Evolutionary conservation across 2,888 invertebrate species (phyloP).

Genomic region (Tipula unca): DNA sequence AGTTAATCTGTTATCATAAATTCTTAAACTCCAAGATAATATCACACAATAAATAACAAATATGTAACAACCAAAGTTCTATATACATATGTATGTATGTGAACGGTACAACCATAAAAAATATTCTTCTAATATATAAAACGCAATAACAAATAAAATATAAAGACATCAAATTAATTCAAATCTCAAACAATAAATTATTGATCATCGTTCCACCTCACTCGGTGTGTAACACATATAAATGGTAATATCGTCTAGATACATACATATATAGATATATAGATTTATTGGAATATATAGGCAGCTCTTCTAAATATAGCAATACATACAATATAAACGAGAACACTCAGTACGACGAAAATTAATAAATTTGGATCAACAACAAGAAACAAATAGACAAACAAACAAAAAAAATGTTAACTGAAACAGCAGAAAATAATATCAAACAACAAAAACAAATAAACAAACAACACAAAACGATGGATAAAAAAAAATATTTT

Average conservation of each 20-base stretch:
- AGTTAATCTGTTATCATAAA: background rate
- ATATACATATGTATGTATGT: background rate
- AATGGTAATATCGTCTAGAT: background rate
- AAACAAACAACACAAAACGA: background rate
- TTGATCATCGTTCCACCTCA: background rate
- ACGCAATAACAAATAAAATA: background rate
- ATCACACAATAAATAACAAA: background rate
- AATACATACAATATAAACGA: background rate
- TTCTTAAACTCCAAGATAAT: background rate
- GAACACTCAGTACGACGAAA: background rate
- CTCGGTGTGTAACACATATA: background rate
- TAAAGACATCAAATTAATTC: background rate
- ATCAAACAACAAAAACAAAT: background rate
- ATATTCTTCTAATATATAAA: no score
- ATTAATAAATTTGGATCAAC: background rate
- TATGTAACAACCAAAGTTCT: background rate
- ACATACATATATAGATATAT: background rate
- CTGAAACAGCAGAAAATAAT: constrained; percentile 14
- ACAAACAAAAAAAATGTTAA: background rate
- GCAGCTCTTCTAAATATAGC: background rate
- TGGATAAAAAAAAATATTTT: background rate
- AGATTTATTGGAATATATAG: background rate
- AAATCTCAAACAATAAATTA: background rate
- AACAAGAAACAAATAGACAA: background rate
- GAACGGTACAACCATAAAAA: background rate